Conservation (phyloP, 2,113 vertebrate genomes). For the Austrofundulus limnaeus region DNA sequence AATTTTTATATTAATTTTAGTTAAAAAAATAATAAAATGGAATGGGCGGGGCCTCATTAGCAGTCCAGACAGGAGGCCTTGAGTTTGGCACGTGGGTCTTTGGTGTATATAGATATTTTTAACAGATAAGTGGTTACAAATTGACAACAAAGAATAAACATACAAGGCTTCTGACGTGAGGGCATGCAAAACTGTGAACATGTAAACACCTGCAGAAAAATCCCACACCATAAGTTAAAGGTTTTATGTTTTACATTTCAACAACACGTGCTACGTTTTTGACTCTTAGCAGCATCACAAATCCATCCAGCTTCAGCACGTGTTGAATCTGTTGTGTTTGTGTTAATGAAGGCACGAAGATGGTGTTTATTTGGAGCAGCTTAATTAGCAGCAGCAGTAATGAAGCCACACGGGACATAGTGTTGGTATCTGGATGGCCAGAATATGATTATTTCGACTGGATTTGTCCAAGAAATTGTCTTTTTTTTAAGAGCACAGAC, state of each 20-base stretch:
- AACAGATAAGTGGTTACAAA: conserved; percentile 2
- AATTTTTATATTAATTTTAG: too few relatives aligned
- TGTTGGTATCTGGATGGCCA: conserved; percentile 71
- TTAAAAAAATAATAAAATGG: too few relatives aligned
- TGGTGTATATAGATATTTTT: too few relatives aligned
- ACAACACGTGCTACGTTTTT: conserved; percentile 24
- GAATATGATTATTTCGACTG: conserved; percentile 72
- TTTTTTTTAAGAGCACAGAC: conserved; percentile 41
- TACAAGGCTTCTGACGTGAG: background rate
- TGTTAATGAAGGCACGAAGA: conserved; percentile 73
- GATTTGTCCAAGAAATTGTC: conserved; percentile 71
- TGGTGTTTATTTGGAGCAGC: conserved; percentile 75
- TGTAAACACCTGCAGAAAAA: conserved; percentile 14
- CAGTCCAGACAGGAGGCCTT: too few relatives aligned
- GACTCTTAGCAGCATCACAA: conserved; percentile 49
- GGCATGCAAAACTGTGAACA: background rate
- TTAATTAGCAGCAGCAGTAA: conserved; percentile 78
- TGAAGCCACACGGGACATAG: conserved; percentile 75
- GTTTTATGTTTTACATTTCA: conserved; percentile 25
- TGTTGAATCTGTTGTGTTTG: conserved; percentile 69
- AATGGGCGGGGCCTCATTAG: too few relatives aligned
- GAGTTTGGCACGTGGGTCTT: too few relatives aligned
- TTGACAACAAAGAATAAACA: conserved; percentile 4
- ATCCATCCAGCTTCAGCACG: conserved; percentile 56
- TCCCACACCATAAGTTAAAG: conserved; percentile 3